A percentile compares a stretch with the other conserved stretches of the same genome.
These are phyloP conservation scores for Ariopsis seemanni DNA, from an alignment of 2,113 vertebrate genomes.

Conservation along the genomic window DNA sequence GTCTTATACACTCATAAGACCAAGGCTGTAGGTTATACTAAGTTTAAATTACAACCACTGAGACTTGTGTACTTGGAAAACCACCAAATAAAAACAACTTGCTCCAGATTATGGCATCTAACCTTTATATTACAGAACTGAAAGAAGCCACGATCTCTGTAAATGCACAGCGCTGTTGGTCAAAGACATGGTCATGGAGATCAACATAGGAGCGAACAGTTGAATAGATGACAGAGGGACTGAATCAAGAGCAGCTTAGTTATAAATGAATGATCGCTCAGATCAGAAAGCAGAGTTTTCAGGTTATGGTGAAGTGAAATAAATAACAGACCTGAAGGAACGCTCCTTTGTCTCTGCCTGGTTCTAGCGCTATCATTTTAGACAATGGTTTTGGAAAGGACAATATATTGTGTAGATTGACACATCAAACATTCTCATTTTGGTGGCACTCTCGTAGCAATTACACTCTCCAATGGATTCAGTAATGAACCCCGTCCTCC, in stretches of 20 bases:
- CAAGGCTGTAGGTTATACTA: background rate
- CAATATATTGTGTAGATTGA: constrained; percentile 32
- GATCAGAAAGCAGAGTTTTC: background rate
- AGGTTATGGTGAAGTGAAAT: constrained; percentile 2
- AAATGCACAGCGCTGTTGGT: background rate
- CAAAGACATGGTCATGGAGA: background rate
- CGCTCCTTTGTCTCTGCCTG: constrained; percentile 9
- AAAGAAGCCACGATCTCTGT: background rate
- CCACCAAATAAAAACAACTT: background rate
- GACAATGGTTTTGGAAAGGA: constrained; percentile 6
- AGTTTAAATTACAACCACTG: background rate
- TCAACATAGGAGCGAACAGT: background rate
- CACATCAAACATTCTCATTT: constrained; percentile 66
- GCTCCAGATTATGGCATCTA: background rate
- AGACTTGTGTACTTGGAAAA: background rate
- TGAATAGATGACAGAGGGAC: background rate
- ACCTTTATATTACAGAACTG: constrained; percentile 7
- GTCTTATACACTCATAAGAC: background rate
- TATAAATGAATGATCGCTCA: background rate
- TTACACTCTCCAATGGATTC: constrained; percentile 55
- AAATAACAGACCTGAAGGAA: constrained; percentile 8
- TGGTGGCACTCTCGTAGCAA: constrained; percentile 86
- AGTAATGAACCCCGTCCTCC: constrained; percentile 45
- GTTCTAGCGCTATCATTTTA: constrained; percentile 21
- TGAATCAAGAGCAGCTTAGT: background rate